phyloP scores from a whole-genome alignment of 2,797 vertebrate species.

The Setipinna tenuifilis region DNA sequence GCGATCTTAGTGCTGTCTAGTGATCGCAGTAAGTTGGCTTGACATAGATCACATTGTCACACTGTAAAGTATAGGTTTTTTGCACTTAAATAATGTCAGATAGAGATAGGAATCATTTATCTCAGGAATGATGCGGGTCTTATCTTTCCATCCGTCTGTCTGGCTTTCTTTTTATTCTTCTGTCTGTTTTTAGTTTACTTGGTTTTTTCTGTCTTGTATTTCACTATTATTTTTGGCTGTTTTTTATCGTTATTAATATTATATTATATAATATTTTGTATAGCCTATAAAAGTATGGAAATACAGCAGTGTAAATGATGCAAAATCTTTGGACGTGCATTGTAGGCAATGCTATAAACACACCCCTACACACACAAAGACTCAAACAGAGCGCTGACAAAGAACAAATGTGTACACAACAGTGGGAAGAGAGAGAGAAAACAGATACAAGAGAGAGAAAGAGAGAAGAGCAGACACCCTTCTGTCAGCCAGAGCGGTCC shows the following conservation, averaged over 20 bases:
- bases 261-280: neutral
- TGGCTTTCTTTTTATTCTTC: neutral
- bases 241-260: no score
- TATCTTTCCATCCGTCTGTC: neutral
- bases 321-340: neutral
- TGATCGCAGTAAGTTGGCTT: neutral
- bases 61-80: neutral
- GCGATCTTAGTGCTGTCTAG: neutral
- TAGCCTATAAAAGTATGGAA: neutral
- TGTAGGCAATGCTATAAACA: neutral
- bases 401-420: neutral
- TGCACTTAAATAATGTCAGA: neutral
- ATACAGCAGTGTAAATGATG: neutral
- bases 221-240: neutral
- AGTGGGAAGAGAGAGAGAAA: neutral
- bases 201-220: neutral
- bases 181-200: neutral
- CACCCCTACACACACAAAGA: neutral
- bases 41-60: neutral
- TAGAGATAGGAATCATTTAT: neutral
- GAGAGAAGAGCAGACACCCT: neutral
- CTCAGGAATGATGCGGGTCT: neutral
- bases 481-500: neutral
- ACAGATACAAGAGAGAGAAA: slow-evolving; percentile 20
- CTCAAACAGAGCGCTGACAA: neutral